These are phyloP conservation scores for Papilio polytes DNA, from an alignment of 1,140 invertebrate genomes.

Conservation along the genomic window DNA sequence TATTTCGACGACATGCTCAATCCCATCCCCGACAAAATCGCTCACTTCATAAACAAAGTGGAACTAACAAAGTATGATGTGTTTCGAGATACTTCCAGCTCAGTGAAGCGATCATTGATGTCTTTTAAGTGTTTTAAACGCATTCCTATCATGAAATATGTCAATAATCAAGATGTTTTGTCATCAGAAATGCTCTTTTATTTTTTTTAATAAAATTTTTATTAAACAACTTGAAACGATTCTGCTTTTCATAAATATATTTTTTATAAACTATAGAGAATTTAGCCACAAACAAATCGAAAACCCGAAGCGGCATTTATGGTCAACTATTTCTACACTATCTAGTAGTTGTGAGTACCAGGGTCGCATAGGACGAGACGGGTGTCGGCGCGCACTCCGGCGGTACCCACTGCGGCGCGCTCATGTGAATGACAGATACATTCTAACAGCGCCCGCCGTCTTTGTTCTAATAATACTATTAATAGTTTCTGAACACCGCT, in stretches of 20 bases:
- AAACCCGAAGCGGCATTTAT: not conserved
- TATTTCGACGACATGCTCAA: no score
- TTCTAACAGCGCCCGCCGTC: conserved; percentile 30
- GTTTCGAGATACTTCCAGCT: not conserved
- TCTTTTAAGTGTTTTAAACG: not conserved
- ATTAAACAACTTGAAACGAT: not conserved
- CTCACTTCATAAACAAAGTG: not conserved
- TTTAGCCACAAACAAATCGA: not conserved
- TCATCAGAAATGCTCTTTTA: no score
- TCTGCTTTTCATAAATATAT: not conserved
- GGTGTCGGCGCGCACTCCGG: not conserved
- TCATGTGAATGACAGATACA: conserved; percentile 41
- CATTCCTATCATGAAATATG: no score
- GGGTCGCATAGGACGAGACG: conserved; percentile 2
- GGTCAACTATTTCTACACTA: conserved; percentile 39
- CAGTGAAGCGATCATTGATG: not conserved
- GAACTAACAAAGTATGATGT: not conserved
- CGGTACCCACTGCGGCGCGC: conserved; percentile 16
- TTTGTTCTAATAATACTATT: conserved; percentile 31
- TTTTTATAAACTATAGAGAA: not conserved
- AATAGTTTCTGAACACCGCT: conserved; percentile 29
- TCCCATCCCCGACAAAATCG: not conserved
- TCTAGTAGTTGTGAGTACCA: conserved; percentile 41
- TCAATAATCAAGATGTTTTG: no score
- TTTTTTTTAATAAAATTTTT: no score